phyloP scores from a whole-genome alignment of 1,140 invertebrate species.

The Apis cerana region DNA sequence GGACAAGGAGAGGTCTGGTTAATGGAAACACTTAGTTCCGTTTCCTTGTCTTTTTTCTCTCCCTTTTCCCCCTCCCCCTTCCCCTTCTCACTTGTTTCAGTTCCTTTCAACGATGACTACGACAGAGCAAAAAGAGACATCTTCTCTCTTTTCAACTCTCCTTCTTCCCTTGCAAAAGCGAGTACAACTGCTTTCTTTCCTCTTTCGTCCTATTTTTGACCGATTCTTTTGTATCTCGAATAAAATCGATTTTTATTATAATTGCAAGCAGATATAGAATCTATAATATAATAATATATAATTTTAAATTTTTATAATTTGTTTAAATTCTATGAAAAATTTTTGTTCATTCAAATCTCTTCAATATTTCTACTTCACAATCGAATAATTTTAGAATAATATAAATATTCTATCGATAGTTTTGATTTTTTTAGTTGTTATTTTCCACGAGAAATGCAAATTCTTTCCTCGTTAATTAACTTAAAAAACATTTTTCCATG shows the following conservation, averaged over 20 bases:
- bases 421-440: not conserved
- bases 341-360: no score
- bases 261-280: not conserved
- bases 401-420: not conserved
- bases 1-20: slow-evolving; percentile 6
- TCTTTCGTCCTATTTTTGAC: not conserved
- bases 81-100: not conserved
- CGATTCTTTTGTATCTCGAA: not conserved
- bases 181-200: not conserved
- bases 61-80: not conserved
- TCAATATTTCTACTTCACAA: no score
- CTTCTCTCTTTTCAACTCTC: not conserved
- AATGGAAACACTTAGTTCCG: slow-evolving; percentile 52
- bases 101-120: slow-evolving; percentile 28
- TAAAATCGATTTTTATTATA: not conserved
- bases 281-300: no score
- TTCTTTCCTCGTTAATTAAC: not conserved
- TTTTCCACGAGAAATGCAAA: not conserved
- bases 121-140: not conserved
- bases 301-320: no score
- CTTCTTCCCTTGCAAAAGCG: not conserved
- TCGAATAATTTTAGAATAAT: not conserved
- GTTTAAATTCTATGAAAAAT: no score
- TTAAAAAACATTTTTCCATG: not conserved
- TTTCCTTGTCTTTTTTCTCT: slow-evolving; percentile 7